Conservation (phyloP, 2,797 vertebrate genomes). For the Bradypus variegatus region DNA sequence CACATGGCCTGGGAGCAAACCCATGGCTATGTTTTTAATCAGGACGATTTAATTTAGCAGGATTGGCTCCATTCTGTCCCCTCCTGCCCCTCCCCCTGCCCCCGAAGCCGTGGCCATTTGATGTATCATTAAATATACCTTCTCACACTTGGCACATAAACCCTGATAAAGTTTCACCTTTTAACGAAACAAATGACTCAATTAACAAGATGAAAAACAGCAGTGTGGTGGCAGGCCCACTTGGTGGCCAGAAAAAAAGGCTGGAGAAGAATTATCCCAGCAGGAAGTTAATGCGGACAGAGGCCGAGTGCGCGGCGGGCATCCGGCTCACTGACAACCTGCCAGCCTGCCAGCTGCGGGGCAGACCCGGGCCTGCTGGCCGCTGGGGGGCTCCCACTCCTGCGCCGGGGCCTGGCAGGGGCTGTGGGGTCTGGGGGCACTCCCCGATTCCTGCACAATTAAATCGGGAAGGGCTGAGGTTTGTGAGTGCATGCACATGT, state of each 20-base stretch:
- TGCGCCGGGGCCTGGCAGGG: background rate
- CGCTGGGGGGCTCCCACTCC: background rate
- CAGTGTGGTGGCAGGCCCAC: constrained; percentile 77
- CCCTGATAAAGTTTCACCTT: constrained; percentile 81
- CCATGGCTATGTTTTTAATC: constrained; percentile 56
- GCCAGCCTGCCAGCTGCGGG: constrained; percentile 63
- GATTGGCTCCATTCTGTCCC: background rate
- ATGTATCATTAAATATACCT: constrained; percentile 78
- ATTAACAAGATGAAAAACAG: constrained; percentile 85
- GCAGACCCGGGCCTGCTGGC: constrained; percentile 1
- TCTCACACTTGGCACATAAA: constrained; percentile 73
- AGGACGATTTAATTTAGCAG: constrained; percentile 51
- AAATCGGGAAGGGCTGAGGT: background rate
- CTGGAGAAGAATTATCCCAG: constrained; percentile 85
- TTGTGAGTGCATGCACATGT: rapidly evolving
- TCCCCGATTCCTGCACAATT: background rate
- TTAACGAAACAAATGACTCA: constrained; percentile 88
- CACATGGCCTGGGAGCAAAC: constrained; percentile 49
- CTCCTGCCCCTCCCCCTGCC: constrained; percentile 45
- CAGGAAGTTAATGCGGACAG: constrained; percentile 81
- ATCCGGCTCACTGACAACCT: constrained; percentile 76
- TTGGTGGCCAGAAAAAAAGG: constrained; percentile 75
- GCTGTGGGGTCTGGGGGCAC: background rate
- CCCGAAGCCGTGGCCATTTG: constrained; percentile 68
- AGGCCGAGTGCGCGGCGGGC: constrained; percentile 76